These are phyloP conservation scores for Colaptes auratus DNA, from an alignment of 2,113 vertebrate species.

Conservation along the genomic window DNA sequence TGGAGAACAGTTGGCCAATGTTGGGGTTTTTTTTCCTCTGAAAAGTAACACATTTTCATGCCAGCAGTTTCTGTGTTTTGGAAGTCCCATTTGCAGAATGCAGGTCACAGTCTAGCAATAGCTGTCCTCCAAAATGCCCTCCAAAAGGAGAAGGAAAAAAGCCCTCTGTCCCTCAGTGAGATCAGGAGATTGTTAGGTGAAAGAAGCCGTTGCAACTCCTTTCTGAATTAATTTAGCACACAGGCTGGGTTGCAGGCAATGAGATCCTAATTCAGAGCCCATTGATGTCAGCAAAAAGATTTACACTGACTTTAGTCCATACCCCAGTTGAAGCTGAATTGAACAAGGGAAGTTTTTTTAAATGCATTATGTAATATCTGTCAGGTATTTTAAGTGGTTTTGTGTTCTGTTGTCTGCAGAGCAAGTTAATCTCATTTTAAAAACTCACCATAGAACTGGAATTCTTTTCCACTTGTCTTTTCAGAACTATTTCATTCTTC, in stretches of 20 bases:
- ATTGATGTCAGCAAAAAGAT: not conserved
- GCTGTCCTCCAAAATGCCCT: not conserved
- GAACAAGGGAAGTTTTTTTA: not conserved
- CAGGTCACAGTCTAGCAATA: not conserved
- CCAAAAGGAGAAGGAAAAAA: not conserved
- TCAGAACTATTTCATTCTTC: not conserved
- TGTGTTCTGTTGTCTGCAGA: slow-evolving; percentile 11
- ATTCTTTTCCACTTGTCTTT: slow-evolving; percentile 12
- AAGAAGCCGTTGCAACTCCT: not conserved
- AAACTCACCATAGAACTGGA: not conserved
- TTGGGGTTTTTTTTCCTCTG: not conserved
- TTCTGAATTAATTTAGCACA: slow-evolving; percentile 20
- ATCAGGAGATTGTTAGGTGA: not conserved
- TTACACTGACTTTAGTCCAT: slow-evolving; percentile 23
- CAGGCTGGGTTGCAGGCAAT: not conserved
- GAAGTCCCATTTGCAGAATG: not conserved
- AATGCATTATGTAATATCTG: slow-evolving; percentile 2
- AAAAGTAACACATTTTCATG: not conserved
- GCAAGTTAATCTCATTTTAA: slow-evolving; percentile 35
- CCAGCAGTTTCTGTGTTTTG: not conserved
- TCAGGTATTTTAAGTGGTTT: not conserved
- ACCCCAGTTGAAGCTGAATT: not conserved
- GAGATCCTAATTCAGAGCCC: slow-evolving; percentile 1
- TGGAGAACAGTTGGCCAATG: not conserved
- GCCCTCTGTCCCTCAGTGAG: not conserved